Conservation (phyloP, 2,113 vertebrate species). For the Lanius ludovicianus region DNA sequence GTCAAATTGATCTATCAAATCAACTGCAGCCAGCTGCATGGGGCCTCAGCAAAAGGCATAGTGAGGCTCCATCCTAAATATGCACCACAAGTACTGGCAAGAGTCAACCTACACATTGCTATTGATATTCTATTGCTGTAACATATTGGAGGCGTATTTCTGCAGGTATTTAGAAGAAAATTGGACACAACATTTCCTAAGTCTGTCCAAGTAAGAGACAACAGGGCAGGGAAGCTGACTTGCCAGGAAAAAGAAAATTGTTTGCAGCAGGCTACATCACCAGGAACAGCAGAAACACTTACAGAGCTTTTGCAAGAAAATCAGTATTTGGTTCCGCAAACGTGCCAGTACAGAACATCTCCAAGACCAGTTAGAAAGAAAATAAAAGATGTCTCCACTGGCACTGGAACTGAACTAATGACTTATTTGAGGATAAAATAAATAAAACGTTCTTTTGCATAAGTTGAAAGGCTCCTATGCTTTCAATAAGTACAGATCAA, state of each 20-base stretch:
- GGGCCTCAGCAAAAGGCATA: neutral
- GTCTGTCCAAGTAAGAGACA: neutral
- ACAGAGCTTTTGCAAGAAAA: neutral
- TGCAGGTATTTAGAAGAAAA: neutral
- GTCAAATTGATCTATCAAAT: neutral
- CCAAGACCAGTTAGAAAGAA: neutral
- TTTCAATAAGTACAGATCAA: neutral
- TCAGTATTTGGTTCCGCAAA: neutral
- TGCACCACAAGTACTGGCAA: neutral
- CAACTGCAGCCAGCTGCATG: neutral
- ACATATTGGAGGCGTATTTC: neutral
- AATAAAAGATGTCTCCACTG: neutral
- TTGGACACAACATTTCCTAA: neutral
- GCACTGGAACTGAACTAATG: neutral
- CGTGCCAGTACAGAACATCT: neutral
- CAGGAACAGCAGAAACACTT: neutral
- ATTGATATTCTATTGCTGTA: neutral
- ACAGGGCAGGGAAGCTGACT: neutral
- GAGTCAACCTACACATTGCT: neutral
- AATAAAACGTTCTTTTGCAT: neutral
- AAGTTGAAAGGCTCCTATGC: neutral
- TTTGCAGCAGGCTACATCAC: neutral
- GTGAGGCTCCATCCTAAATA: neutral
- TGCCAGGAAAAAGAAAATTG: neutral
- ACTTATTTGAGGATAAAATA: neutral